Conservation (phyloP, 2,113 vertebrate species). For the Vicugna pacos region DNA sequence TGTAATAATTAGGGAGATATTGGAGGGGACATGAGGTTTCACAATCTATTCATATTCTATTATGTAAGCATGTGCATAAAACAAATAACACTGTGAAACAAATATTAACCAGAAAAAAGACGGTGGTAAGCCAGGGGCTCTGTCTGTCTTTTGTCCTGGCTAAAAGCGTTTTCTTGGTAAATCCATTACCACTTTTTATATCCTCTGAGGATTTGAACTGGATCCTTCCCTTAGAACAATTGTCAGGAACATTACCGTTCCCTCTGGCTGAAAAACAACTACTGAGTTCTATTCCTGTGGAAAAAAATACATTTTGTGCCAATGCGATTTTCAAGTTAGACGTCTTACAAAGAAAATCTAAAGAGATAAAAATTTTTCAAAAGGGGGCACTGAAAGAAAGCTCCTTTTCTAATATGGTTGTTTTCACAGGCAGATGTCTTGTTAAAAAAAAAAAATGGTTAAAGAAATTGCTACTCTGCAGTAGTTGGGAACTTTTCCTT, state of each 20-base stretch:
- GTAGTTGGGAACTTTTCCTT: not conserved
- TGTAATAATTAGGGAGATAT: not conserved
- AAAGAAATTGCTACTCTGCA: not conserved
- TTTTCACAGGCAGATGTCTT: not conserved
- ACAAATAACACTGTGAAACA: not conserved
- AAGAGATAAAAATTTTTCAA: conserved; percentile 36
- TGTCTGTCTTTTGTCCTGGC: not conserved
- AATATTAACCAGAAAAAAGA: not conserved
- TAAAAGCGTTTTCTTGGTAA: not conserved
- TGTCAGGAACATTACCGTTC: not conserved
- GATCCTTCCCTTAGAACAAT: conserved; percentile 12
- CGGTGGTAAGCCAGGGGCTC: not conserved
- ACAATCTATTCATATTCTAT: not conserved
- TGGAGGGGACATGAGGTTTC: not conserved
- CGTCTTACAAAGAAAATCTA: conserved; percentile 1
- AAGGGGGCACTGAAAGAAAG: not conserved
- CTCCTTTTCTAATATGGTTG: not conserved
- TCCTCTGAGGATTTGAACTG: conserved; percentile 18
- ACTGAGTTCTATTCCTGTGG: not conserved
- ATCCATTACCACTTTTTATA: not conserved
- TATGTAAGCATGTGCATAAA: not conserved
- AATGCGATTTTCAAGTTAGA: conserved; percentile 5
- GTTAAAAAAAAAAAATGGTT: not conserved
- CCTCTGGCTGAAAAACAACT: not conserved
- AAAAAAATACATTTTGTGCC: not conserved